Percentiles rank a stretch among this genome's conserved stretches.
Evolutionary conservation across 2,113 vertebrate species (phyloP).

Genomic region (Mobula birostris): DNA sequence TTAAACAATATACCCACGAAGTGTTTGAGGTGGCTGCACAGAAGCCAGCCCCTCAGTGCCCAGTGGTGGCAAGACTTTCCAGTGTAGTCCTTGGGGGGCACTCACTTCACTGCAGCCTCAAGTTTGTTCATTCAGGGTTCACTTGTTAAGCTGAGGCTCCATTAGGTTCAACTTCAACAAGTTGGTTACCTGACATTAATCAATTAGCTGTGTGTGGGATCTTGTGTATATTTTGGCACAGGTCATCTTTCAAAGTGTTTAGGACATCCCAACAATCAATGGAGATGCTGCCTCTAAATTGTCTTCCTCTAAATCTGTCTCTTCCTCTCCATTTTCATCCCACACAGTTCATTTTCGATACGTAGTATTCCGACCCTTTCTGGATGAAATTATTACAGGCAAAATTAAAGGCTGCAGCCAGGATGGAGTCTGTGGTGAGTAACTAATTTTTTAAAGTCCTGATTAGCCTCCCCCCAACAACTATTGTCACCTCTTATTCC

Average conservation of each 20-base stretch:
- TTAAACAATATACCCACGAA: too few relatives aligned
- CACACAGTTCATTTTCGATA: conserved; percentile 83
- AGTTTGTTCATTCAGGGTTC: too few relatives aligned
- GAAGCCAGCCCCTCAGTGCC: too few relatives aligned
- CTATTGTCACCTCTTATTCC: neutral
- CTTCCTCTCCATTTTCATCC: neutral
- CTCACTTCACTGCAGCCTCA: too few relatives aligned
- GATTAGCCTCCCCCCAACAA: neutral
- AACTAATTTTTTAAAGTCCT: neutral
- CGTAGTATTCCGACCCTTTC: conserved; percentile 88
- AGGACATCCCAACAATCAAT: too few relatives aligned
- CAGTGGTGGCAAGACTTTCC: too few relatives aligned
- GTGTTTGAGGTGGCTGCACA: too few relatives aligned
- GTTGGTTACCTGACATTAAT: neutral
- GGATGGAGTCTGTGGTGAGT: conserved; percentile 83
- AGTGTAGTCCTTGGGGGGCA: too few relatives aligned
- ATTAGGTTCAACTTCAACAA: neutral
- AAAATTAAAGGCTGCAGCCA: conserved; percentile 93
- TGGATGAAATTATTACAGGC: conserved; percentile 86
- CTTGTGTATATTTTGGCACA: too few relatives aligned
- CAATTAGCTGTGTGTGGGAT: too few relatives aligned
- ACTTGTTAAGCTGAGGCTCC: too few relatives aligned
- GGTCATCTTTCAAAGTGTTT: too few relatives aligned
- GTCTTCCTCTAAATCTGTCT: neutral
- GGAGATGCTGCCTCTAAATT: neutral